These are phyloP conservation scores for Atrichornis clamosus DNA, from an alignment of 2,113 vertebrate species.

Conservation along the genomic window DNA sequence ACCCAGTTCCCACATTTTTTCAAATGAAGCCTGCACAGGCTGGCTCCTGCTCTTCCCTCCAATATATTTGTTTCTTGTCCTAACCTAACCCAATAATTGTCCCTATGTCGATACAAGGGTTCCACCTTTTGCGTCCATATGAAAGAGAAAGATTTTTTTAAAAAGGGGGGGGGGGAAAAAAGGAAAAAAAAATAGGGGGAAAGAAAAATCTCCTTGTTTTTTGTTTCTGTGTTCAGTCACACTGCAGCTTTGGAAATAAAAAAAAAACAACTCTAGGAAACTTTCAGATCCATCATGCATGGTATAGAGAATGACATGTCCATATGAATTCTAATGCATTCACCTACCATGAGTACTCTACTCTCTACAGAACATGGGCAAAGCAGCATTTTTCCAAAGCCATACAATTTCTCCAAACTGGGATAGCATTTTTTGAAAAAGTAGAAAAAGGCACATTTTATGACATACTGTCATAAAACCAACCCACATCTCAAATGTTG, in stretches of 20 bases:
- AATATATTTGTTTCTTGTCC: neutral
- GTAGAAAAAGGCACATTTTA: neutral
- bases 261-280: neutral
- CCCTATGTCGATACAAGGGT: neutral
- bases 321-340: neutral
- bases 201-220: neutral
- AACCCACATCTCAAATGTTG: neutral
- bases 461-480: neutral
- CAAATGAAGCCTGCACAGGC: neutral
- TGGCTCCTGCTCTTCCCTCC: neutral
- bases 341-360: neutral
- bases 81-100: neutral
- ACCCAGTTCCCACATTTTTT: neutral
- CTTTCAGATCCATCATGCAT: neutral
- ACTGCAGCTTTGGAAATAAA: neutral
- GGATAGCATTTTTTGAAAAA: neutral
- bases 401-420: neutral
- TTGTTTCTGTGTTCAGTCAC: neutral
- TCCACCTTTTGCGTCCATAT: neutral
- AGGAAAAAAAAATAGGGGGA: neutral
- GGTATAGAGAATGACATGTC: neutral
- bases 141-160: neutral
- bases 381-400: neutral
- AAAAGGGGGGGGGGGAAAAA: neutral
- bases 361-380: neutral